A percentile compares a stretch with the other conserved stretches of the same genome.
Conservation (phyloP, 2,888 invertebrate species). For the Temnothorax unifasciatus region DNA sequence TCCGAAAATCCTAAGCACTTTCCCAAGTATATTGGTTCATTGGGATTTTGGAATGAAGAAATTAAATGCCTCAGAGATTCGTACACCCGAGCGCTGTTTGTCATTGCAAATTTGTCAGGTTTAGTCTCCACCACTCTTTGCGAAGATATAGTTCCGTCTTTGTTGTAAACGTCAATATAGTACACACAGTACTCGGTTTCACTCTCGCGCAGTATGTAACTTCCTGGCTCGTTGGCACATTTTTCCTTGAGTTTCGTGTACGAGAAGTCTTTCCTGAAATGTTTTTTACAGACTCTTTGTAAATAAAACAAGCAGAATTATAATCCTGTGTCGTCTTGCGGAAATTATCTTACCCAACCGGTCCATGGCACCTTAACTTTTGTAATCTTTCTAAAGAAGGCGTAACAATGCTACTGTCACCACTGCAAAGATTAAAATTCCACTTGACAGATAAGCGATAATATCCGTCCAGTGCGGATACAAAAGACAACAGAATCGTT, state of each 20-base stretch:
- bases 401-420: constrained; percentile 88
- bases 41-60: constrained; percentile 89
- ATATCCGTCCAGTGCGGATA: constrained; percentile 94
- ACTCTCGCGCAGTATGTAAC: constrained; percentile 94
- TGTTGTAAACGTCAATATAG: constrained; percentile 93
- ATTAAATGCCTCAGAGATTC: constrained; percentile 89
- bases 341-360: constrained; percentile 91
- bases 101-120: constrained; percentile 88
- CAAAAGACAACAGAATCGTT: constrained; percentile 91
- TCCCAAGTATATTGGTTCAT: constrained; percentile 89
- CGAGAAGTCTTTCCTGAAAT: constrained; percentile 92
- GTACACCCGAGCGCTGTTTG: constrained; percentile 87
- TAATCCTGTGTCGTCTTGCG: background rate
- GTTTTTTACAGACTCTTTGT: background rate
- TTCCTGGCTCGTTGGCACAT: constrained; percentile 91
- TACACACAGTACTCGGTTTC: constrained; percentile 93
- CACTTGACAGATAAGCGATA: constrained; percentile 94
- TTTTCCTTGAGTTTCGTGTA: constrained; percentile 94
- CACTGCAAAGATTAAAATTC: constrained; percentile 96
- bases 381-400: constrained; percentile 92
- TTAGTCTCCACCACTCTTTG: constrained; percentile 86
- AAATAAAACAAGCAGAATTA: background rate
- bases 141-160: constrained; percentile 86
- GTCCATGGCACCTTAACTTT: constrained; percentile 94
- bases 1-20: constrained; percentile 95